These are phyloP conservation scores for Chamaea fasciata DNA, from an alignment of 2,113 vertebrate species.

Conservation along the genomic window DNA sequence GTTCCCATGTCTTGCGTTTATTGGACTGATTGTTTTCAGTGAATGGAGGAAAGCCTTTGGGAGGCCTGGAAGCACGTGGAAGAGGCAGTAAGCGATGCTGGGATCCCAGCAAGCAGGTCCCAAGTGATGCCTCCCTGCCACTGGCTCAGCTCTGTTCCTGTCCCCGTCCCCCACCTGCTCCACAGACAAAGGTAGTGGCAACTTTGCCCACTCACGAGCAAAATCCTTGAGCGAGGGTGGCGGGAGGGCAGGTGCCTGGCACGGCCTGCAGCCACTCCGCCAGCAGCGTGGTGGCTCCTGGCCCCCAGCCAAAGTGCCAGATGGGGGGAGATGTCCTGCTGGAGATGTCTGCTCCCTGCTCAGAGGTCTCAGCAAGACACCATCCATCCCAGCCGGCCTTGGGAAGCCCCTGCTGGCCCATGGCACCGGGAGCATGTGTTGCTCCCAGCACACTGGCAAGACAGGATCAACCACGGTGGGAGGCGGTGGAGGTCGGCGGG, in stretches of 20 bases:
- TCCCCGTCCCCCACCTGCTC: not conserved
- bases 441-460: not conserved
- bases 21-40: not conserved
- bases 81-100: not conserved
- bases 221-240: not conserved
- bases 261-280: rapidly evolving
- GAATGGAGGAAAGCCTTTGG: not conserved
- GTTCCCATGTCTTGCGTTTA: not conserved
- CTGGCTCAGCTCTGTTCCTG: not conserved
- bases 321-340: not conserved
- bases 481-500: not conserved
- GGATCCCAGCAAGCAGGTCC: not conserved
- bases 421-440: rapidly evolving
- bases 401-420: not conserved
- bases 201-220: not conserved
- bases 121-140: not conserved
- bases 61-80: not conserved
- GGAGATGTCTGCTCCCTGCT: not conserved
- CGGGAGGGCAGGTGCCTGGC: rapidly evolving
- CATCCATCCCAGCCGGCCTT: not conserved
- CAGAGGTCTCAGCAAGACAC: conserved; percentile 18
- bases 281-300: not conserved
- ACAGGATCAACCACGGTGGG: rapidly evolving
- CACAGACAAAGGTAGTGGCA: not conserved
- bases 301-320: not conserved